Percentiles rank a stretch among this genome's conserved stretches.
Conservation (phyloP, 2,113 vertebrate species). For the Mionectes macconnelli region DNA sequence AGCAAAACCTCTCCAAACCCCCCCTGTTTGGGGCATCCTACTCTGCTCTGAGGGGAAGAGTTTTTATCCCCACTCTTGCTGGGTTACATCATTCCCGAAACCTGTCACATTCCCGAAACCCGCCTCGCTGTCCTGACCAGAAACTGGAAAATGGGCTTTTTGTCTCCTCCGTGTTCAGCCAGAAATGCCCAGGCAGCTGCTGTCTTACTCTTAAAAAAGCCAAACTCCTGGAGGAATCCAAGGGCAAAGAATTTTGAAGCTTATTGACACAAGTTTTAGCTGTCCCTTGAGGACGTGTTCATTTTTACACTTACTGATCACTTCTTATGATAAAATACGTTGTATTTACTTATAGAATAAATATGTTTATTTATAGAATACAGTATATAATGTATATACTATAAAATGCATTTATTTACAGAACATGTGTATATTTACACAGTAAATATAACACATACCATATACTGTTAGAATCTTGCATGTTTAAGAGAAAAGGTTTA, state of each 20-base stretch:
- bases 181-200: neutral
- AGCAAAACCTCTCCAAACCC: neutral
- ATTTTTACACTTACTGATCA: neutral
- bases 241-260: neutral
- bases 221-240: neutral
- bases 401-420: neutral
- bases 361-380: neutral
- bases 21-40: neutral
- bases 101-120: neutral
- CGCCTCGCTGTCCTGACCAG: neutral
- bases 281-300: neutral
- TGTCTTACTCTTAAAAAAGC: neutral
- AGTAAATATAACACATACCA: too few relatives aligned
- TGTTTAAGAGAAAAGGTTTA: neutral
- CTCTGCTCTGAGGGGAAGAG: rapidly evolving
- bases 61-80: neutral
- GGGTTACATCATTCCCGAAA: neutral
- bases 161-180: neutral
- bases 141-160: neutral
- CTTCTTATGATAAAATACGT: neutral
- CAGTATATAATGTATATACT: neutral
- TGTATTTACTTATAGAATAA: neutral
- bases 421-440: neutral
- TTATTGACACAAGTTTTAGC: neutral
- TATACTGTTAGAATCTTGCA: neutral